Evolutionary conservation across 37 sponge, comb jelly and placozoan species (phyloP).

Genomic region (Tethya wilhelma): DNA sequence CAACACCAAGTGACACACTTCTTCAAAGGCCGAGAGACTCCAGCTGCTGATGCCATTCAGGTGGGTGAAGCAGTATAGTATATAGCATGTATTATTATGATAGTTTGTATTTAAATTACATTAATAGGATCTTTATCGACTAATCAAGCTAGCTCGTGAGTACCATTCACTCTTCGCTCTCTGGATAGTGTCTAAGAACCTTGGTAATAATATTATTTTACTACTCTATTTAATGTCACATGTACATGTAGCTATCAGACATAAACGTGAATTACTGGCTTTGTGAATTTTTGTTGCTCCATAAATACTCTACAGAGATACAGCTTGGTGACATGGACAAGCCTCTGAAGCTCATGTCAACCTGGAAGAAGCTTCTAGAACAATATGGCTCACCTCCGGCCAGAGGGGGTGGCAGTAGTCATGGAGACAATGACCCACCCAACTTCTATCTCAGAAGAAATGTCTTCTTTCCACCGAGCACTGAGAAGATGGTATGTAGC

Average conservation of each 20-base stretch:
- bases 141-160: constrained; percentile 20
- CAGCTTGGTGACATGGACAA: constrained; percentile 77
- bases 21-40: constrained; percentile 45
- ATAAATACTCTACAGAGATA: constrained; percentile 47
- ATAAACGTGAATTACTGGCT: too few relatives aligned
- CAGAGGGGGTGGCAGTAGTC: not conserved
- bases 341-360: constrained; percentile 51
- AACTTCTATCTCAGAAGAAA: constrained; percentile 56
- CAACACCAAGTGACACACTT: constrained; percentile 60
- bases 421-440: constrained; percentile 36
- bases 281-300: too few relatives aligned
- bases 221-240: not conserved
- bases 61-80: not conserved
- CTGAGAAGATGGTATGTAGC: constrained; percentile 31
- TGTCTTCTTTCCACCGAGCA: constrained; percentile 44
- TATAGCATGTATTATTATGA: not conserved
- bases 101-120: not conserved
- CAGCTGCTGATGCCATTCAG: constrained; percentile 30
- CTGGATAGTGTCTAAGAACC: constrained; percentile 56
- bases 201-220: constrained; percentile 39
- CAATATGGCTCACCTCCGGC: not conserved
- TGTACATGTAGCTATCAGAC: too few relatives aligned
- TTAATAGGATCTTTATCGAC: constrained; percentile 38
- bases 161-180: constrained; percentile 48
- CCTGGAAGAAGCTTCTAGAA: constrained; percentile 49